Evolutionary conservation across 92 coral and sea anemone genomes (phyloP), one percentile per base, ranked within the genome.

Genomic region (Montipora capitata): DNA sequence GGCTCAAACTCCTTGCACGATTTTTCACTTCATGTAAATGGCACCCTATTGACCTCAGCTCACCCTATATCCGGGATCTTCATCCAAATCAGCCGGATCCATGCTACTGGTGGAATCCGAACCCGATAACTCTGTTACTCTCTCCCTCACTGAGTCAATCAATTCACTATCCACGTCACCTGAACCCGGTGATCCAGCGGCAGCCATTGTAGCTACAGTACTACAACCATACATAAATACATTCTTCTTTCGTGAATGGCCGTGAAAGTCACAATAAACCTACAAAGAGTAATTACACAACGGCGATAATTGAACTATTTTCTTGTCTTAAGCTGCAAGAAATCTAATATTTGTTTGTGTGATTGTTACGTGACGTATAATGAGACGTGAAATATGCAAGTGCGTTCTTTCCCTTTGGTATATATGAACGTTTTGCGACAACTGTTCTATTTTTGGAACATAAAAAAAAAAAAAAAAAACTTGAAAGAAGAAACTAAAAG

Each of bases 241-340:
- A 79, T 97, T 97, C 94, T 97, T 97, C 90, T 97, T 97, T 0
- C 99, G 96, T 11, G 99, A 97, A 66, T 97, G 99, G 9, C 99
- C 99, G 51, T 97, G 99, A 20, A 97, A 95, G 89, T 97, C 99
- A 48, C 99, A 97, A 79, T 91, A 97, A 43, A 97, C 99, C 99
- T 97, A 44, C 80, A 81, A 74, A 54, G 10, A 54, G 61, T 54
- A 54, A 54, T 8, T 1, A 48, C 52, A 48, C 6, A 48, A 48
- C 10, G 7, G 10, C 6, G 0, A 48, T 48, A 5, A 48, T 54
- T 54, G 0, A 7, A 0, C 10, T 54, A 9, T 12, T 12, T 54
- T 8, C 61, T 54, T 54, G 1, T 3, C 14, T 54, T 9, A 54
- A 54, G 3, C 1, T 6, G 13, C 61, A 54, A 54, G 61, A 54